A percentile compares a stretch with the other conserved stretches of the same genome.
Conservation (phyloP, 2,797 vertebrate species). For the Tapera naevia region DNA sequence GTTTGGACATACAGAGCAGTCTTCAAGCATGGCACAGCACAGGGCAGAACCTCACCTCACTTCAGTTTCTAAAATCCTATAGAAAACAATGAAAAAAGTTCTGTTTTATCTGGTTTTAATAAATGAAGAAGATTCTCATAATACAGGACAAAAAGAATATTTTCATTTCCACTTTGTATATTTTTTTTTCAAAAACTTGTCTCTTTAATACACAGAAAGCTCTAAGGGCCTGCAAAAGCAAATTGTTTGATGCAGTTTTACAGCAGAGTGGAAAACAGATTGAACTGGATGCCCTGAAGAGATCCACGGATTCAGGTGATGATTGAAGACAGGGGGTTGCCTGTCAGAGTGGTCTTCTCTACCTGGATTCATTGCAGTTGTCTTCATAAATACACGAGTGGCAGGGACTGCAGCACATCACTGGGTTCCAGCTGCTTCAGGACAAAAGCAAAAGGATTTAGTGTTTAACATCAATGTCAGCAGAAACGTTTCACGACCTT, state of each 20-base stretch:
- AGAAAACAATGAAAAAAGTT: background rate
- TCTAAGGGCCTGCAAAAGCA: background rate
- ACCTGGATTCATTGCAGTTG: background rate
- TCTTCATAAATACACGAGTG: background rate
- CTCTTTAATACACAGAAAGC: background rate
- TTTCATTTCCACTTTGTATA: background rate
- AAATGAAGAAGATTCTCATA: background rate
- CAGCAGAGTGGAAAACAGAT: background rate
- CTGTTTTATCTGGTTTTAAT: background rate
- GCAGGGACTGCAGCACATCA: background rate
- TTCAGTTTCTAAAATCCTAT: background rate
- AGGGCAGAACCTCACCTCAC: background rate
- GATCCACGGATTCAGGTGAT: background rate
- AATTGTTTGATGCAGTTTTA: background rate
- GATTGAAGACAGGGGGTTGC: background rate
- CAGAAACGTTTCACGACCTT: conserved; percentile 54
- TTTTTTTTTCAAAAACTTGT: background rate
- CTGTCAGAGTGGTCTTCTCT: background rate
- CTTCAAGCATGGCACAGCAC: background rate
- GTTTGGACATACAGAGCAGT: background rate
- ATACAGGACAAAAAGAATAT: background rate
- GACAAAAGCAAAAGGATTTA: conserved; percentile 42
- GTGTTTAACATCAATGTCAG: conserved; percentile 52
- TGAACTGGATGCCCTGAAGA: background rate
- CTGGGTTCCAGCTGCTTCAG: background rate